Percentiles rank a stretch among this genome's conserved stretches.
phyloP scores from a whole-genome alignment of 2,797 vertebrate genomes.

The Onychomys leucogaster region DNA sequence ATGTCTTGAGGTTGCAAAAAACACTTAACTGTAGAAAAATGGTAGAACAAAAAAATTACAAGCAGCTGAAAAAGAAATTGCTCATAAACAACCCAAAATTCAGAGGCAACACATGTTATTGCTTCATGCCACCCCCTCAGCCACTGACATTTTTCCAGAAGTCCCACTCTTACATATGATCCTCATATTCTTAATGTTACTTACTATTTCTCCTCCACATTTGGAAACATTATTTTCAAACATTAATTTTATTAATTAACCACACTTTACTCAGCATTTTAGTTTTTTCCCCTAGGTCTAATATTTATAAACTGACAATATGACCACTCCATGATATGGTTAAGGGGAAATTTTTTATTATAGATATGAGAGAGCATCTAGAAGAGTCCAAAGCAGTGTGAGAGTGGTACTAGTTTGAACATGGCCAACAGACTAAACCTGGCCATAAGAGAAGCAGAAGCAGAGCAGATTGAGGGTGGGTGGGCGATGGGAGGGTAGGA shows the following conservation, averaged over 20 bases:
- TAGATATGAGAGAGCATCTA: neutral
- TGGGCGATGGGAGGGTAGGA: neutral
- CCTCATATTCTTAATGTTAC: neutral
- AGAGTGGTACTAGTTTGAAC: no score
- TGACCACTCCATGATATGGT: neutral
- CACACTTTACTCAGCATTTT: constrained; percentile 51
- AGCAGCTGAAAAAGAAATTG: constrained; percentile 29
- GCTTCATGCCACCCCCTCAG: neutral
- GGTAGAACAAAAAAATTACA: neutral
- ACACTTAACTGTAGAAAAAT: constrained; percentile 35
- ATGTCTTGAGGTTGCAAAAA: neutral
- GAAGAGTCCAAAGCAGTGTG: neutral
- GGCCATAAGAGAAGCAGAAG: neutral
- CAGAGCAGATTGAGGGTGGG: neutral
- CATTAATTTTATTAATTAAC: constrained; percentile 65
- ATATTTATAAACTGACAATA: neutral
- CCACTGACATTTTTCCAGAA: neutral
- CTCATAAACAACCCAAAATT: neutral
- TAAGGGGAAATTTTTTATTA: neutral
- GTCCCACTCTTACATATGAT: neutral
- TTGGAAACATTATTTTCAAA: constrained; percentile 57
- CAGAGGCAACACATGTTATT: neutral
- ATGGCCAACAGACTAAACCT: neutral
- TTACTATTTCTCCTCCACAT: constrained; percentile 15
- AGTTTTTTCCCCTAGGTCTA: constrained; percentile 9